These are phyloP conservation scores for Cassiopea xamachana DNA, from an alignment of 30 jellyfish, hydroid and myxozoan genomes.

Conservation along the genomic window DNA sequence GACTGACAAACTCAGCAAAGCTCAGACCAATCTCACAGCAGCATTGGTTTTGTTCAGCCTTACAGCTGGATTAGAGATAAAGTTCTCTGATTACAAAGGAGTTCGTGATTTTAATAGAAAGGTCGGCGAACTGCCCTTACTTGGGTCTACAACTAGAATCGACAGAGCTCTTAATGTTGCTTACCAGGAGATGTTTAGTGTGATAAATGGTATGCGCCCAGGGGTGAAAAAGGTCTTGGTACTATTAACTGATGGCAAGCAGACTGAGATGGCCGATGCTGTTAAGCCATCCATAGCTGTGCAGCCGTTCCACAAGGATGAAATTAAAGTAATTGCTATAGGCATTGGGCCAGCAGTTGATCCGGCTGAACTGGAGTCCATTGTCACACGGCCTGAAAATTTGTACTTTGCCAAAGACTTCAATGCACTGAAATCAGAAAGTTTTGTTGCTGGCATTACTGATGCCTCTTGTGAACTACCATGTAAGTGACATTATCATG, in stretches of 20 bases:
- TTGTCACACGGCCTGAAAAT: constrained; percentile 45
- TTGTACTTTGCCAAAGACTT: constrained; percentile 59
- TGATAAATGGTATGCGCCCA: constrained; percentile 40
- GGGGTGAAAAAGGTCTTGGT: constrained; percentile 72
- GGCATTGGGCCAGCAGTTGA: constrained; percentile 90
- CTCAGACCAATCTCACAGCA: constrained; percentile 38
- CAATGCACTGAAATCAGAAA: constrained; percentile 49
- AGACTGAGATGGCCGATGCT: constrained; percentile 75
- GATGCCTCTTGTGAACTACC: constrained; percentile 68
- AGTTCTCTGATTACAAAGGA: constrained; percentile 34
- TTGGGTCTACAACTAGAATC: constrained; percentile 62
- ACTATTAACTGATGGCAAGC: constrained; percentile 93
- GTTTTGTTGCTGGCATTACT: constrained; percentile 37
- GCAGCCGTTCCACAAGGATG: constrained; percentile 68
- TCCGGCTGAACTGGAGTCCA: constrained; percentile 42
- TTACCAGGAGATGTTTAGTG: constrained; percentile 51
- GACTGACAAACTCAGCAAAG: constrained; percentile 45
- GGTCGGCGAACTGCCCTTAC: constrained; percentile 65
- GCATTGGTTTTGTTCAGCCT: constrained; percentile 67
- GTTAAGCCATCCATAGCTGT: constrained; percentile 77
- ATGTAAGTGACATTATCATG: constrained; percentile 2
- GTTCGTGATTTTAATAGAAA: constrained; percentile 9
- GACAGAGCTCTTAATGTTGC: constrained; percentile 79
- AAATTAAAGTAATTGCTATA: constrained; percentile 58
- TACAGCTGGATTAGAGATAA: constrained; percentile 28